Evolutionary conservation across 2,113 vertebrate species (phyloP).

Genomic region (Eurypyga helias): DNA sequence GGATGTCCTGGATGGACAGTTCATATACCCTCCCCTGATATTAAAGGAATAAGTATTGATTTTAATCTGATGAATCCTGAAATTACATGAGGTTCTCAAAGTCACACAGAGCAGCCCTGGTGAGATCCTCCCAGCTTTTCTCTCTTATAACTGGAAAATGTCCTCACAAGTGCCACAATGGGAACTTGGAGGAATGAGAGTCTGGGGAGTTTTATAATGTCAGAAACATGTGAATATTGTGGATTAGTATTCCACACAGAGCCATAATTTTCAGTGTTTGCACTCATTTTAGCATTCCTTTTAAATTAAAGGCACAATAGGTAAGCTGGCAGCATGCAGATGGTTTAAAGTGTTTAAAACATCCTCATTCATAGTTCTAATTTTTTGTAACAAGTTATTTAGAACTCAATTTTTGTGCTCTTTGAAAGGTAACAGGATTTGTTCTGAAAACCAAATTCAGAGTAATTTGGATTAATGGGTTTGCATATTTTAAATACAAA

Average conservation of each 20-base stretch:
- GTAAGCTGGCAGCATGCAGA: constrained; percentile 14
- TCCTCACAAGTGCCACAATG: not conserved
- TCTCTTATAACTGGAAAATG: not conserved
- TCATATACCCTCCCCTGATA: not conserved
- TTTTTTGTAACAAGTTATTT: not conserved
- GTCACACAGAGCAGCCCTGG: not conserved
- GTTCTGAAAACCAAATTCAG: not conserved
- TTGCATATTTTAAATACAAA: constrained; percentile 19
- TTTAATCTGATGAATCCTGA: not conserved
- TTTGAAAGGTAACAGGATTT: not conserved
- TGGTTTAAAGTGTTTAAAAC: constrained; percentile 34
- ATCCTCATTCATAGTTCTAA: not conserved
- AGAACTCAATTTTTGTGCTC: not conserved
- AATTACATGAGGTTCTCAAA: not conserved
- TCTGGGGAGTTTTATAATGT: constrained; percentile 15
- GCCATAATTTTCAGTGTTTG: constrained; percentile 52
- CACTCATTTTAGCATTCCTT: constrained; percentile 41
- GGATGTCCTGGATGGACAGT: not conserved
- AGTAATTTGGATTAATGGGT: not conserved
- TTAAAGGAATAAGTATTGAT: not conserved
- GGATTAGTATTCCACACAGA: constrained; percentile 24
- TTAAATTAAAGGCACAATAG: constrained; percentile 61
- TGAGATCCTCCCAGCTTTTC: not conserved
- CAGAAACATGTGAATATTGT: constrained; percentile 21
- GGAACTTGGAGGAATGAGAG: not conserved